These are phyloP conservation scores for Troides oblongomaculatus DNA, from an alignment of 2,888 invertebrate genomes.

Conservation along the genomic window DNA sequence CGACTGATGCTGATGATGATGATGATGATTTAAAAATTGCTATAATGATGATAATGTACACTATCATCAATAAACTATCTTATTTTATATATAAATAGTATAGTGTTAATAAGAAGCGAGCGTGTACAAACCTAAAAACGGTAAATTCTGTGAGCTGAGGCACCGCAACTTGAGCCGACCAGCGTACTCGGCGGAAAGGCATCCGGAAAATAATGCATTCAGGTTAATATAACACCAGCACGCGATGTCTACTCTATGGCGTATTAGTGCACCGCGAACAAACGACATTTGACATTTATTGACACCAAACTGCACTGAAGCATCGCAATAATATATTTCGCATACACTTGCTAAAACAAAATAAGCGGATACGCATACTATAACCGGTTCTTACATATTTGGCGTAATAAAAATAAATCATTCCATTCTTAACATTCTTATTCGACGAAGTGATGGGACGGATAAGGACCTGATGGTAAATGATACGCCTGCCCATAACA, in stretches of 20 bases:
- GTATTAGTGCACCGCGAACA: conserved; percentile 31
- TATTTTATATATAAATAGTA: neutral
- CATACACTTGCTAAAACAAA: neutral
- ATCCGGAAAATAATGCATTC: conserved; percentile 72
- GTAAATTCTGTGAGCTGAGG: conserved; percentile 75
- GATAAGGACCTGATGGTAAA: too few species aligned
- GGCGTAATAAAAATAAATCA: too few species aligned
- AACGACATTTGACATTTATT: conserved; percentile 24
- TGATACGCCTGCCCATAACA: too few species aligned
- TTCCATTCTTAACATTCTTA: too few species aligned
- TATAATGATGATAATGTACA: too few species aligned
- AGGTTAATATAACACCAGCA: conserved; percentile 50
- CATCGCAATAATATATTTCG: neutral
- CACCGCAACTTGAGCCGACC: conserved; percentile 66
- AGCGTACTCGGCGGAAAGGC: conserved; percentile 59
- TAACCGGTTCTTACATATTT: too few species aligned
- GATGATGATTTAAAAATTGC: too few species aligned
- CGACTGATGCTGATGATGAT: too few species aligned
- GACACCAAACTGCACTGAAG: neutral
- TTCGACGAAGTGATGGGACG: too few species aligned
- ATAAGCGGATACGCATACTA: too few species aligned
- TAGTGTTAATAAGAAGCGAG: conserved; percentile 51
- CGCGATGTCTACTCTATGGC: conserved; percentile 18
- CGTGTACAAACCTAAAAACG: conserved; percentile 77
- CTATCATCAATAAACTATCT: too few species aligned